Conservation (phyloP, 1,140 invertebrate species). For the Brachionus manjavacas region DNA sequence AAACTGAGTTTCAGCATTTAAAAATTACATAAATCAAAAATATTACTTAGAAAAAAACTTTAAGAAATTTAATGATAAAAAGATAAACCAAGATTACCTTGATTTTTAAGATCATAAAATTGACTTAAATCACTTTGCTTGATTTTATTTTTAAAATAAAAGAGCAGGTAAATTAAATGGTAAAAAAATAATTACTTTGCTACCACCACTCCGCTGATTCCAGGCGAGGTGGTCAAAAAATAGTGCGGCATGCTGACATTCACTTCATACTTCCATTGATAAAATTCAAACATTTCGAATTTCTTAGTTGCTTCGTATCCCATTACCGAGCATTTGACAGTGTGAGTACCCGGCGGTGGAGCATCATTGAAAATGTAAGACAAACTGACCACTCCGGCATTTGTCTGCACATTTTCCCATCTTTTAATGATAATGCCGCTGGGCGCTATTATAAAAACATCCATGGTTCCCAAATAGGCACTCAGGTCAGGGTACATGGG, state of each 20-base stretch:
- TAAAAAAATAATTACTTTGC: conserved; percentile 71
- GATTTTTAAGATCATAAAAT: too few species aligned
- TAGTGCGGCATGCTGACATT: conserved; percentile 92
- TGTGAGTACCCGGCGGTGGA: conserved; percentile 84
- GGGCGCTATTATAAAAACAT: conserved; percentile 83
- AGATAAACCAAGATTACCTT: too few species aligned
- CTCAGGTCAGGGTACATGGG: conserved; percentile 81
- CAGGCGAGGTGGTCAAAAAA: conserved; percentile 76
- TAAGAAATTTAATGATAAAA: too few species aligned
- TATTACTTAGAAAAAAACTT: too few species aligned
- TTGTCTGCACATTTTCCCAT: conserved; percentile 77
- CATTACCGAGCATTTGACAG: conserved; percentile 71
- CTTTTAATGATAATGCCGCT: conserved; percentile 75
- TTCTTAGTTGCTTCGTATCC: conserved; percentile 45
- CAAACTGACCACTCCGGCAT: conserved; percentile 52
- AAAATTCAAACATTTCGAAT: conserved; percentile 49
- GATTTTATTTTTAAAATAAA: too few species aligned
- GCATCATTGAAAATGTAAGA: conserved; percentile 80
- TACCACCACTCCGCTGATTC: conserved; percentile 75
- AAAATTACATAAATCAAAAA: too few species aligned
- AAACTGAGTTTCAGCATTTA: too few species aligned
- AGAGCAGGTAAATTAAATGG: too few species aligned
- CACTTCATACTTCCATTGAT: conserved; percentile 75
- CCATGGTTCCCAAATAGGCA: conserved; percentile 77
- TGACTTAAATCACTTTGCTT: too few species aligned